phyloP scores from a whole-genome alignment of 1,140 invertebrate genomes.

The Drosophila pandora region DNA sequence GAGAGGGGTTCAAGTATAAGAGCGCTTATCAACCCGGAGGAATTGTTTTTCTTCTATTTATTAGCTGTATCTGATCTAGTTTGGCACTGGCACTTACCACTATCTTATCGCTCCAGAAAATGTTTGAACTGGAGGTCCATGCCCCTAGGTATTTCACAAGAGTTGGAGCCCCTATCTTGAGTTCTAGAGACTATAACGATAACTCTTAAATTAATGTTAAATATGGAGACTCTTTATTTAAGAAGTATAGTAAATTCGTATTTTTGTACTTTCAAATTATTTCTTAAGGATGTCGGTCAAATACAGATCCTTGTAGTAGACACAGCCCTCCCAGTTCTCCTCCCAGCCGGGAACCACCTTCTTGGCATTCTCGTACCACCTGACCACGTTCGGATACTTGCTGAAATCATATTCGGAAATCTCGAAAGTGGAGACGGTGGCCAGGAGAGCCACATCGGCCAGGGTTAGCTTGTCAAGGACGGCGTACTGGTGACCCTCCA shows the following conservation, averaged over 20 bases:
- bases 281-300: conserved; percentile 34
- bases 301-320: conserved; percentile 84
- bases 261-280: conserved; percentile 4
- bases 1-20: conserved; percentile 1
- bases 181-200: conserved; percentile 21
- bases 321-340: conserved; percentile 86
- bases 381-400: conserved; percentile 87
- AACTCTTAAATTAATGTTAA: conserved; percentile 8
- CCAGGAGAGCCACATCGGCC: conserved; percentile 87
- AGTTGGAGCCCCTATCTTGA: conserved; percentile 4
- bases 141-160: conserved; percentile 25
- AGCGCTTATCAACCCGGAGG: not conserved
- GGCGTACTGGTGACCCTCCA: conserved; percentile 86
- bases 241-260: not conserved
- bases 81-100: not conserved
- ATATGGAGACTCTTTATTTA: conserved; percentile 30
- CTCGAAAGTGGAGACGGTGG: conserved; percentile 88
- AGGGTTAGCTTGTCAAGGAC: conserved; percentile 89
- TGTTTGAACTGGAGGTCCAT: conserved; percentile 17
- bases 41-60: conserved; percentile 15
- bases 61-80: not conserved
- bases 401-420: conserved; percentile 87
- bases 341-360: conserved; percentile 88
- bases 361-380: conserved; percentile 89
- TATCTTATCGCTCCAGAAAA: conserved; percentile 30